Conservation (phyloP, 2,113 vertebrate genomes). For the Charina bottae region DNA sequence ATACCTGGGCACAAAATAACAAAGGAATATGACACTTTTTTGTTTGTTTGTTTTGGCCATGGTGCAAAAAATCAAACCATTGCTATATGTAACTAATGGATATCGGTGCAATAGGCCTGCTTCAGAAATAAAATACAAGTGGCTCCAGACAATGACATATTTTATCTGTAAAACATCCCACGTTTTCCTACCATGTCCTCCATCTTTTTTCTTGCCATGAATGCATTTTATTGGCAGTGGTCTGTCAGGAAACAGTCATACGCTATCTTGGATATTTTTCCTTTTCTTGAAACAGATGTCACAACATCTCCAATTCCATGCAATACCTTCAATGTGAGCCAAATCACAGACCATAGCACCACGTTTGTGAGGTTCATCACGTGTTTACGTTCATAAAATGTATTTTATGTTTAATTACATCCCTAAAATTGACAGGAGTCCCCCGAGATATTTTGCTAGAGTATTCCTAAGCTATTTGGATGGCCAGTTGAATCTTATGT, state of each 20-base stretch:
- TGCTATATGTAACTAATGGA: not conserved
- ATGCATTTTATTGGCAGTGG: not conserved
- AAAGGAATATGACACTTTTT: not conserved
- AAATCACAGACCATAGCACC: not conserved
- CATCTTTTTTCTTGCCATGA: not conserved
- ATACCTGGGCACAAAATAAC: conserved; percentile 78
- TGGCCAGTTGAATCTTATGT: not conserved
- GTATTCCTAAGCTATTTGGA: not conserved
- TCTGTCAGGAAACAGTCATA: not conserved
- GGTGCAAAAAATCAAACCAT: not conserved
- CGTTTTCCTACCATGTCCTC: not conserved
- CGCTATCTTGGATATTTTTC: not conserved
- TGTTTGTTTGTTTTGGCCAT: not conserved
- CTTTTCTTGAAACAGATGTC: not conserved
- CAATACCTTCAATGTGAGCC: not conserved
- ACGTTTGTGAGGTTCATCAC: not conserved
- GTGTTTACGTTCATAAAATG: not conserved
- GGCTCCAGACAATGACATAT: not conserved
- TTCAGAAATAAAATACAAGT: not conserved
- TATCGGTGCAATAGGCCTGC: not conserved
- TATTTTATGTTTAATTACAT: not conserved
- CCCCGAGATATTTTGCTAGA: not conserved
- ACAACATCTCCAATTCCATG: not conserved
- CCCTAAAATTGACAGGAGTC: not conserved
- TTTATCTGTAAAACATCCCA: not conserved